These are phyloP conservation scores for Micrastur ruficollis DNA, from an alignment of 2,797 vertebrate genomes.

Conservation along the genomic window DNA sequence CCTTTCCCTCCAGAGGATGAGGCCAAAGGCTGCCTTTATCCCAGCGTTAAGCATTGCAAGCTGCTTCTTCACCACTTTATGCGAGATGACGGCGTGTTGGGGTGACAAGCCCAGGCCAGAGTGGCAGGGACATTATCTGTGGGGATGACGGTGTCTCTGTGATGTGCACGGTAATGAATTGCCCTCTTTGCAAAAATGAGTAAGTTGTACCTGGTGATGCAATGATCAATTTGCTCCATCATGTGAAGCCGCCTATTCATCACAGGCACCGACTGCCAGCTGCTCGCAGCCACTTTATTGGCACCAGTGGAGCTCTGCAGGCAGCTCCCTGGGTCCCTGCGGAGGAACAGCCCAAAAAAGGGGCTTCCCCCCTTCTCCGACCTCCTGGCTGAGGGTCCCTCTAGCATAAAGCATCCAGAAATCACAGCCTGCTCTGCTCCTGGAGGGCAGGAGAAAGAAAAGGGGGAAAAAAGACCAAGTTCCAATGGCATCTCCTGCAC, in stretches of 20 bases:
- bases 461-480: neutral
- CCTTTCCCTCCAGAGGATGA: neutral
- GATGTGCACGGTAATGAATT: constrained; percentile 59
- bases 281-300: constrained; percentile 47
- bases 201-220: constrained; percentile 67
- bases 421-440: neutral
- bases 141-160: neutral
- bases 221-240: constrained; percentile 78
- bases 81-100: neutral
- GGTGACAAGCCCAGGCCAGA: neutral
- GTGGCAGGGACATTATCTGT: constrained; percentile 18
- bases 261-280: constrained; percentile 68
- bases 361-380: rapidly evolving
- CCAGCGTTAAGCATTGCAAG: neutral
- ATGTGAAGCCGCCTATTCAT: constrained; percentile 76
- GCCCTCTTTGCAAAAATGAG: constrained; percentile 67
- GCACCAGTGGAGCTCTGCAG: constrained; percentile 59
- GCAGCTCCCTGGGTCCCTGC: neutral
- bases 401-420: neutral
- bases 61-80: neutral
- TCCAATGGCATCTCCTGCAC: neutral
- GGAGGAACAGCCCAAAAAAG: neutral
- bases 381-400: neutral
- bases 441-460: neutral
- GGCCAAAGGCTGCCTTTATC: neutral